Conservation (phyloP, 2,113 vertebrate species). For the Labeo rohita region DNA sequence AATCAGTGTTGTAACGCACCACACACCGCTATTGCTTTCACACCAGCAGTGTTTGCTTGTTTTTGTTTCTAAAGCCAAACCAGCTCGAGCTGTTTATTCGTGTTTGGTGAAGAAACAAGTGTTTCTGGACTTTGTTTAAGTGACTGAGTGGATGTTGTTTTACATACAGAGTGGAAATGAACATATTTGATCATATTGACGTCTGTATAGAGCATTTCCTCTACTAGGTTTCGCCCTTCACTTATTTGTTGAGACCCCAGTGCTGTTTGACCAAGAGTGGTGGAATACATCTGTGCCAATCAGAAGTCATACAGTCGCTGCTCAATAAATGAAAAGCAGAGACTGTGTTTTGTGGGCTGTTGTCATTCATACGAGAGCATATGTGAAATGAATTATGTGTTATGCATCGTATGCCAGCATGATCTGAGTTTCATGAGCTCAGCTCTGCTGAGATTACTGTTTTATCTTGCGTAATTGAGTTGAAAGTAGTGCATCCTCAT, state of each 20-base stretch:
- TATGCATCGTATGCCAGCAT: neutral
- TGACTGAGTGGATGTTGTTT: neutral
- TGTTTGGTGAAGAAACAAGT: neutral
- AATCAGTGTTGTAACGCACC: neutral
- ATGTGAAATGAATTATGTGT: slow-evolving; percentile 1
- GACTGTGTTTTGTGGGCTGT: neutral
- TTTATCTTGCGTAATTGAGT: neutral
- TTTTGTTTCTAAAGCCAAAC: neutral
- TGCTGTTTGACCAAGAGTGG: neutral
- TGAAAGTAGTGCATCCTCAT: neutral
- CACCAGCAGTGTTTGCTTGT: neutral
- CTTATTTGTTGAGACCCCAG: neutral
- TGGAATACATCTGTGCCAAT: neutral
- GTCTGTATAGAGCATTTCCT: neutral
- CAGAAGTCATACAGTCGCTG: neutral
- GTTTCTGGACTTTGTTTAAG: neutral
- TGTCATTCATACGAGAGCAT: neutral
- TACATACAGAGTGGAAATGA: neutral
- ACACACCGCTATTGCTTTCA: neutral
- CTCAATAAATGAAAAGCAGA: neutral
- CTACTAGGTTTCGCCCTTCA: neutral
- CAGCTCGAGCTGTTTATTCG: no score
- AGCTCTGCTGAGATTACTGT: neutral
- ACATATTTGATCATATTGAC: neutral
- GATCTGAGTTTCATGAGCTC: neutral